These are phyloP conservation scores for Fragum sueziense DNA, from an alignment of 2,888 invertebrate genomes.

Conservation along the genomic window DNA sequence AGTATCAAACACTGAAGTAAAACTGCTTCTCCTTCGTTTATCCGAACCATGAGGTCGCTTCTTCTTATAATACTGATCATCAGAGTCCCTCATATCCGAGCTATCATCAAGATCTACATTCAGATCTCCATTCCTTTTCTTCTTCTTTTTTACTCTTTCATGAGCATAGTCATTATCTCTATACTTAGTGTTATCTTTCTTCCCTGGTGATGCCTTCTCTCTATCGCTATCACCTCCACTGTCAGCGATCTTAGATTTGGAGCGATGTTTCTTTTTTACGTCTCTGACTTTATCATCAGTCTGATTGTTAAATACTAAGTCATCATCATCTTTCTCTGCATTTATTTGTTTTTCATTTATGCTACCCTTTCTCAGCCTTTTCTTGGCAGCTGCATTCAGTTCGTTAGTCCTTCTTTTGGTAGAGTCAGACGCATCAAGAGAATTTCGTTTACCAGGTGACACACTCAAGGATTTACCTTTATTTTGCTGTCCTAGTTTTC, in stretches of 20 bases:
- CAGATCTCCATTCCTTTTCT: conserved; percentile 8
- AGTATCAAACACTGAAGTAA: conserved; percentile 33
- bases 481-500: background rate
- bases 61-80: conserved; percentile 39
- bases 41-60: conserved; percentile 31
- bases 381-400: conserved; percentile 8
- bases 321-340: background rate
- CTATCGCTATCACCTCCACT: conserved; percentile 20
- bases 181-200: conserved; percentile 27
- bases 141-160: conserved; percentile 42
- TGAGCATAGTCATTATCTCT: conserved; percentile 51
- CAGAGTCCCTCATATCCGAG: conserved; percentile 16
- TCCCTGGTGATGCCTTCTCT: background rate
- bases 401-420: conserved; percentile 1
- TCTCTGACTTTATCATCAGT: background rate
- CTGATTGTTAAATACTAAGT: background rate
- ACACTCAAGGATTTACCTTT: background rate
- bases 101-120: conserved; percentile 10
- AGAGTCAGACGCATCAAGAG: background rate
- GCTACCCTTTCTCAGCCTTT: conserved; percentile 1
- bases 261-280: conserved; percentile 16
- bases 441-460: conserved; percentile 5
- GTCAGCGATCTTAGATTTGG: conserved; percentile 15
- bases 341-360: background rate
- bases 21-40: conserved; percentile 47